These are phyloP conservation scores for Protomyctophum bolini DNA, from an alignment of 2,113 vertebrate species.

Conservation along the genomic window DNA sequence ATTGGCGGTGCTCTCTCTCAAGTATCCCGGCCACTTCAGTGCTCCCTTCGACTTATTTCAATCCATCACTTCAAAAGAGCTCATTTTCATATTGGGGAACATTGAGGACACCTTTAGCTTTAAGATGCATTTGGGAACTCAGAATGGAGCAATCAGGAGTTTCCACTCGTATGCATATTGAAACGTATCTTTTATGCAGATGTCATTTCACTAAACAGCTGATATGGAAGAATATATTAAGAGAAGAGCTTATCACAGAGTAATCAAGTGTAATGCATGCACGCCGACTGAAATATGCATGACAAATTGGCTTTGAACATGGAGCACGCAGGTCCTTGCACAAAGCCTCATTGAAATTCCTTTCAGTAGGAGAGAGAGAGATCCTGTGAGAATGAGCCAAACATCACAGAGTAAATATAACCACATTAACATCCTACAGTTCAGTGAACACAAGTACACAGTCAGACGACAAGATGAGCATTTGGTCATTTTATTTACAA, in stretches of 20 bases:
- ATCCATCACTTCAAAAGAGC: conserved; percentile 20
- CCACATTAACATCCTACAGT: conserved; percentile 2
- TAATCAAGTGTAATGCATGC: conserved; percentile 67
- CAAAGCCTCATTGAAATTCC: conserved; percentile 72
- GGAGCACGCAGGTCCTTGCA: conserved; percentile 57
- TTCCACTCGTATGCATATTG: conserved; percentile 52
- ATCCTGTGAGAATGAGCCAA: conserved; percentile 42
- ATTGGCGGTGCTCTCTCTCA: conserved; percentile 41
- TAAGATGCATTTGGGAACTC: conserved; percentile 23
- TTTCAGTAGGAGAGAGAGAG: conserved; percentile 44
- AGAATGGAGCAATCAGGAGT: conserved; percentile 17
- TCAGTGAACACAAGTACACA: conserved; percentile 7
- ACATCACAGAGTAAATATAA: conserved; percentile 36
- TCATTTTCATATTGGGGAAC: conserved; percentile 30
- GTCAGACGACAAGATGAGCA: not conserved
- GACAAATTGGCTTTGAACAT: conserved; percentile 70
- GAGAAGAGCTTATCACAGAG: conserved; percentile 53
- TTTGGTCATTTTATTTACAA: conserved; percentile 83
- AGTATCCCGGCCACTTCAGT: conserved; percentile 45
- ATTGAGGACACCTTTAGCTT: conserved; percentile 24
- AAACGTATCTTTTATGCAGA: conserved; percentile 44
- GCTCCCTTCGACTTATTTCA: conserved; percentile 35
- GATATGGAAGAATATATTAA: conserved; percentile 45
- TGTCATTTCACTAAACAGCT: conserved; percentile 30
- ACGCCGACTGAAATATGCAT: conserved; percentile 61